These are phyloP conservation scores for Bedellia somnulentella DNA, from an alignment of 2,888 invertebrate genomes.

Conservation along the genomic window DNA sequence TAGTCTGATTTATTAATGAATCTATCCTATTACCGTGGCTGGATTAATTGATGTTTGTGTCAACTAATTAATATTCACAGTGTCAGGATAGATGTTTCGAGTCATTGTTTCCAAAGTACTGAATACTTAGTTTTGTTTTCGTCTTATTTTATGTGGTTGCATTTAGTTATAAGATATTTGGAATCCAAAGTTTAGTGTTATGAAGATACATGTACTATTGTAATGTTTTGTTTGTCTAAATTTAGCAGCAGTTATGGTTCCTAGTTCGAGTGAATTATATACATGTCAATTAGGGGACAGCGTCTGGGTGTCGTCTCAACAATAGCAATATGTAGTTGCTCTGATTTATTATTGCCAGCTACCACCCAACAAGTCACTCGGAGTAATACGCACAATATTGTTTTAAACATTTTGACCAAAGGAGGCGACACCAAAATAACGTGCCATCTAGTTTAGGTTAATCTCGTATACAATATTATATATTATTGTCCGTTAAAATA, in stretches of 20 bases:
- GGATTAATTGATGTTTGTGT: slow-evolving; percentile 9
- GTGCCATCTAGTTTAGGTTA: slow-evolving; percentile 65
- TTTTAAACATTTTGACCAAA: slow-evolving; percentile 32
- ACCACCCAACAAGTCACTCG: too few relatives aligned
- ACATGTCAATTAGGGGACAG: slow-evolving; percentile 61
- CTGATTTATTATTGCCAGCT: too few relatives aligned
- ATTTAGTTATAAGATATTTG: slow-evolving; percentile 58
- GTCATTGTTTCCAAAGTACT: slow-evolving; percentile 56
- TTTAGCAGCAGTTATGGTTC: slow-evolving; percentile 62
- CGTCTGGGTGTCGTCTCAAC: slow-evolving; percentile 52
- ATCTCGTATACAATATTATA: slow-evolving; percentile 63
- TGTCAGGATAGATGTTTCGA: slow-evolving; percentile 32
- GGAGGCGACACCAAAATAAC: slow-evolving; percentile 57
- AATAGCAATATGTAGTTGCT: neutral
- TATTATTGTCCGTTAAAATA: slow-evolving; percentile 63
- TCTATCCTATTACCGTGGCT: too few relatives aligned
- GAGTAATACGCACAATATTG: neutral
- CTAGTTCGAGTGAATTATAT: slow-evolving; percentile 58
- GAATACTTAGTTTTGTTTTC: slow-evolving; percentile 43
- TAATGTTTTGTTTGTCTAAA: slow-evolving; percentile 43
- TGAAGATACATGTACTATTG: slow-evolving; percentile 17
- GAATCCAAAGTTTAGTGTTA: slow-evolving; percentile 59
- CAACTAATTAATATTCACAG: too few relatives aligned
- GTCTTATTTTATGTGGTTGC: slow-evolving; percentile 42
- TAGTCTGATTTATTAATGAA: slow-evolving; percentile 49